Evolutionary conservation across 2,797 vertebrate species (phyloP), one percentile per base, ranked within the genome.

Genomic region (Sphenopsis melanotis): DNA sequence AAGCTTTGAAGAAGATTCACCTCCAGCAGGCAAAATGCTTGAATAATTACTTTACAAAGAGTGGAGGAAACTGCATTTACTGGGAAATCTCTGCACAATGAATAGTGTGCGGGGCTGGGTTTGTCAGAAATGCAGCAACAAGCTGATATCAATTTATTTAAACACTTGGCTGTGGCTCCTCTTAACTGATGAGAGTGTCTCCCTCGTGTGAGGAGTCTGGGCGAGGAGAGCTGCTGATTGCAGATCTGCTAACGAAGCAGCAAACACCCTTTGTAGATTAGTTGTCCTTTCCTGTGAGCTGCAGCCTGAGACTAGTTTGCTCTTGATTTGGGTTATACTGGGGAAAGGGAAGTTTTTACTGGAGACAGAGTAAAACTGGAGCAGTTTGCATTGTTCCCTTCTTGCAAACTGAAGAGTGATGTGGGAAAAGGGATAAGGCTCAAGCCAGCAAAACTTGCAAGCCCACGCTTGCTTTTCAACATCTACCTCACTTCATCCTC

Each of bases 1-100:
- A 93, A 94, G 70, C 92, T 96, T 97, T 93, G 76, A 89, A 88
- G 5, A 34, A 93, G 95, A 96, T 93, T 96, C 89, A 96, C 86
- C 92, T 97, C 59, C 96, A 96, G 53, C 47, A n/a, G 90, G 92
- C 86, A 92, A 90, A 93, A 84, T 15, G 34, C 71, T 85, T 90
- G 95, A 95, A 78, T 95, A 94, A 95, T 94, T 92, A 76, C 60
- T 83, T 89, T 66, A 46, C 75, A 80, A 63, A 72, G 81, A 57
- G 65, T 20, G 34, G 65, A 90, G 86, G 90, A 83, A 90, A 41
- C 90, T 89, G 47, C 39, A 39, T 92, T 94, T 93, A 14, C 76
- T 74, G 83, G 81, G 61, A 89, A 86, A 89, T 41, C 57, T 82
- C 66, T 42, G 69, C 64, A 56, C 66, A 61, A 13, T 90, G 91